Conservation (phyloP, 1,140 invertebrate genomes). For the Megalopta genalis region DNA sequence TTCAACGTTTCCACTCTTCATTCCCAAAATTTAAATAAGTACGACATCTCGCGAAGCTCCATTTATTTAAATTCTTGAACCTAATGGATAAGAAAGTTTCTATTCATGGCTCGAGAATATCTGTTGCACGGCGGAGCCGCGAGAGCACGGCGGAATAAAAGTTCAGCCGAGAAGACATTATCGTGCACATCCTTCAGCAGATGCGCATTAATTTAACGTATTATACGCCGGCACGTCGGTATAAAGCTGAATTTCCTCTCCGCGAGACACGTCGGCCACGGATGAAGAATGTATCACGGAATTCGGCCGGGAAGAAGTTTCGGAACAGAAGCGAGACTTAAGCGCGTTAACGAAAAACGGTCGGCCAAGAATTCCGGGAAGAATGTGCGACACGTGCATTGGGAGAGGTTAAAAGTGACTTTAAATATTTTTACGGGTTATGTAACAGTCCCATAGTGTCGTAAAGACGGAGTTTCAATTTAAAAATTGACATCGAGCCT, state of each 20-base stretch:
- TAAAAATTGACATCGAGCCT: neutral
- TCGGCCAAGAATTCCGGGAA: neutral
- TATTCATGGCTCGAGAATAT: too few species aligned
- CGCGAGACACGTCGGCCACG: neutral
- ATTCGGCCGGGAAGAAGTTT: neutral
- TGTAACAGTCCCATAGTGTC: neutral
- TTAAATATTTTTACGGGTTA: neutral
- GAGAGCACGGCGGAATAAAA: too few species aligned
- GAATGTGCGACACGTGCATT: neutral
- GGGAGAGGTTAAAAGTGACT: neutral
- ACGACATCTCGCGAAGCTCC: too few species aligned
- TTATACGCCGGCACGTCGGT: neutral
- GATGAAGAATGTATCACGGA: neutral
- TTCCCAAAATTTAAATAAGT: too few species aligned
- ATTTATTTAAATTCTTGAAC: too few species aligned
- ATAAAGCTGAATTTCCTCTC: slow-evolving; percentile 9
- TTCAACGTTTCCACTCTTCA: too few species aligned
- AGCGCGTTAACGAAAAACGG: neutral
- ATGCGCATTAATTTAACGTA: slow-evolving; percentile 22
- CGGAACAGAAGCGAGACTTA: neutral
- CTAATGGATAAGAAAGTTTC: too few species aligned
- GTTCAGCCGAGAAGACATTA: too few species aligned
- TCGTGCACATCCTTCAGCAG: slow-evolving; percentile 27
- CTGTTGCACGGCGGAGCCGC: too few species aligned
- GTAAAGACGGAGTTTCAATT: neutral